phyloP scores from a whole-genome alignment of 2,888 invertebrate genomes.

The Diplolepis rosae region DNA sequence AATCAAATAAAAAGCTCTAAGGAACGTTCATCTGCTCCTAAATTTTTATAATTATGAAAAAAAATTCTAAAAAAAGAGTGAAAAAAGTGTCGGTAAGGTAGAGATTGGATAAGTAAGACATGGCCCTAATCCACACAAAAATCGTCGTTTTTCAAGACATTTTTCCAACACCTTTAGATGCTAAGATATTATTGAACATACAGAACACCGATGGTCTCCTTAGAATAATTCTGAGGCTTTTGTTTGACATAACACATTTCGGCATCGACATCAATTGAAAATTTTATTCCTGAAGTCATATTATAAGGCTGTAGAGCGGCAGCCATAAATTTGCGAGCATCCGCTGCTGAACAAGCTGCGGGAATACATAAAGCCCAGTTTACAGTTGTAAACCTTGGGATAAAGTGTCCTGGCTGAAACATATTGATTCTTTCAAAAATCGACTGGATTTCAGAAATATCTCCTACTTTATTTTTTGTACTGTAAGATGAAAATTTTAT shows the following conservation, averaged over 20 bases:
- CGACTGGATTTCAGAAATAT: too few relatives aligned
- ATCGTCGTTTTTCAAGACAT: too few relatives aligned
- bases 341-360: constrained; percentile 78
- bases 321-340: constrained; percentile 77
- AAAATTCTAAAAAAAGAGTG: too few relatives aligned
- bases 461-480: too few relatives aligned
- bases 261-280: constrained; percentile 77
- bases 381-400: constrained; percentile 81
- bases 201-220: constrained; percentile 75
- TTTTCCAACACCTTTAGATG: too few relatives aligned
- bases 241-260: constrained; percentile 78
- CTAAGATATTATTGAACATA: constrained; percentile 68
- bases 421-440: not conserved
- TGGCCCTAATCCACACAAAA: too few relatives aligned
- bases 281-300: constrained; percentile 77
- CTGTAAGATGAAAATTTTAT: too few relatives aligned
- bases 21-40: too few relatives aligned
- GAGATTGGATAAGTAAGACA: too few relatives aligned
- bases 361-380: constrained; percentile 85
- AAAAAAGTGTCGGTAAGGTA: too few relatives aligned
- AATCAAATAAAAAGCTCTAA: too few relatives aligned
- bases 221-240: constrained; percentile 64
- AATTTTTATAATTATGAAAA: too few relatives aligned
- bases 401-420: constrained; percentile 82
- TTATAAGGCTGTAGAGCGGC: constrained; percentile 78